Evolutionary conservation across 2,888 invertebrate genomes (phyloP).

Genomic region (Julus scandinavius): DNA sequence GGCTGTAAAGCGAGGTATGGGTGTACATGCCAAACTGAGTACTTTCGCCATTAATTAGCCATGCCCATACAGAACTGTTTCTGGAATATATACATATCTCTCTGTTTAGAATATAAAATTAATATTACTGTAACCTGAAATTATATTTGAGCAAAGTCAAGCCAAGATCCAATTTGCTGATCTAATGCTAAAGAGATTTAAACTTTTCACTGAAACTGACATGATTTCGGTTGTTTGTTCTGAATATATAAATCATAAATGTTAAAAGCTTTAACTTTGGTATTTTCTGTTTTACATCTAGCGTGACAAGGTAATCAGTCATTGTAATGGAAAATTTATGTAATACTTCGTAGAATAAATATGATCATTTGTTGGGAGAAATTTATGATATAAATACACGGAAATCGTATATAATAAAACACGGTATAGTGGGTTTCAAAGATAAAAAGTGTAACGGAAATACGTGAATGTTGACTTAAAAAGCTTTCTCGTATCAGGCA

Average conservation of each 20-base stretch:
- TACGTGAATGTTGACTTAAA: background rate
- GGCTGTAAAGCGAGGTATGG: too few species aligned
- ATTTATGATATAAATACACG: background rate
- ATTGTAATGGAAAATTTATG: background rate
- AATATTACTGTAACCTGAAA: background rate
- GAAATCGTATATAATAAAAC: background rate
- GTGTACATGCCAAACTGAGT: too few species aligned
- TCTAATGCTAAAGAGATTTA: background rate
- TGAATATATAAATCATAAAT: background rate
- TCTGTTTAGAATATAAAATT: background rate
- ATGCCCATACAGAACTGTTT: too few species aligned
- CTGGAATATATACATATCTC: too few species aligned
- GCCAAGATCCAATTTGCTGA: background rate
- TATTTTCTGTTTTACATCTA: background rate
- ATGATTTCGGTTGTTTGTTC: background rate
- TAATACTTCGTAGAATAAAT: background rate
- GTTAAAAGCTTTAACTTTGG: background rate
- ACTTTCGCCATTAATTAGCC: too few species aligned
- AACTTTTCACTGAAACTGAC: background rate
- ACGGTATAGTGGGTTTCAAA: background rate
- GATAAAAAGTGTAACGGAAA: background rate
- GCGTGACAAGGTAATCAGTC: background rate
- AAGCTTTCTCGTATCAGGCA: too few species aligned
- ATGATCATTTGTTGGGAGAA: background rate
- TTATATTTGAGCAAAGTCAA: background rate